Evolutionary conservation across 2,113 vertebrate species (phyloP).

Genomic region (Piaya cayana): DNA sequence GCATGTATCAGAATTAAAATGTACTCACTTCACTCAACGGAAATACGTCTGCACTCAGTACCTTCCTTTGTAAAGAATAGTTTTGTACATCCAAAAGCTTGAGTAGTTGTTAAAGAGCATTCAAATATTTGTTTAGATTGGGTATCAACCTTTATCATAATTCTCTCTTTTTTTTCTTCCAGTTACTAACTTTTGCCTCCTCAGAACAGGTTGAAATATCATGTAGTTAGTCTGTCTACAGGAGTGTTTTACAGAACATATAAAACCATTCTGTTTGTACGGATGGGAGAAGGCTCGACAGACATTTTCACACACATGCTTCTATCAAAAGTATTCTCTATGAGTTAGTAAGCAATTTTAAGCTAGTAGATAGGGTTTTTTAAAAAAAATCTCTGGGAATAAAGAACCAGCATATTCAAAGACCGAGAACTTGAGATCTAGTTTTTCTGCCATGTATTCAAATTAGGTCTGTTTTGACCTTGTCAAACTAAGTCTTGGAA

Average conservation of each 20-base stretch:
- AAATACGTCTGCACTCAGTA: background rate
- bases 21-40: background rate
- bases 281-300: background rate
- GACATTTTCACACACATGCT: background rate
- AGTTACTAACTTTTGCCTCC: background rate
- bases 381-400: background rate
- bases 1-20: background rate
- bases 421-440: background rate
- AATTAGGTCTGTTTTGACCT: background rate
- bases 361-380: background rate
- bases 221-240: background rate
- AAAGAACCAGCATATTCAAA: background rate
- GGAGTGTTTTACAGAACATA: background rate
- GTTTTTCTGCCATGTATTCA: background rate
- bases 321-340: background rate
- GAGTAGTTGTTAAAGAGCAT: background rate
- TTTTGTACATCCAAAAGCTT: background rate
- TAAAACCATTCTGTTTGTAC: background rate
- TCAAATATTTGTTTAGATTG: background rate
- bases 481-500: background rate
- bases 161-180: background rate
- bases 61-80: background rate
- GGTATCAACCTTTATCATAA: background rate
- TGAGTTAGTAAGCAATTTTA: background rate
- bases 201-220: background rate